These are phyloP conservation scores for Halcyon senegalensis DNA, from an alignment of 2,113 vertebrate species.

Conservation along the genomic window DNA sequence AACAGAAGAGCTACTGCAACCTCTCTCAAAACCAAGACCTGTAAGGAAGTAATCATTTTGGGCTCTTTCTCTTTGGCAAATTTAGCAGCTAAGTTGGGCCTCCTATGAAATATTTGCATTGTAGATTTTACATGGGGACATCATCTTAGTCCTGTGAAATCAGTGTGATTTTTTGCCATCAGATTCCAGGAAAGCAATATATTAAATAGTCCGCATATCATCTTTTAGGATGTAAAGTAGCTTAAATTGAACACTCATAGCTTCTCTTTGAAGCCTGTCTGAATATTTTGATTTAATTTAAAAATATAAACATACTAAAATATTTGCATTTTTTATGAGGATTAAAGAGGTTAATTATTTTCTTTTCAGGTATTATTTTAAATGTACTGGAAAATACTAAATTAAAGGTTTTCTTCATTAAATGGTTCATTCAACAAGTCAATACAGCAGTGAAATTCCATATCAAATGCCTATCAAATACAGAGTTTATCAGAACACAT, in stretches of 20 bases:
- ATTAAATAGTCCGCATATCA: neutral
- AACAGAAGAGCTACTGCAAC: neutral
- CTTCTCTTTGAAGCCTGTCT: neutral
- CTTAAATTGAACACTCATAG: neutral
- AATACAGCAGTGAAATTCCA: neutral
- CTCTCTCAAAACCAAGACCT: neutral
- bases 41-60: neutral
- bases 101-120: neutral
- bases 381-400: neutral
- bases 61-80: neutral
- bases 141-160: neutral
- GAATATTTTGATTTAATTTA: neutral
- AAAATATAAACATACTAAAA: neutral
- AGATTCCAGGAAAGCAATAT: neutral
- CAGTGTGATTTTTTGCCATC: neutral
- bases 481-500: neutral
- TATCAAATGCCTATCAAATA: neutral
- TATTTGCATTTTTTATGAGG: neutral
- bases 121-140: neutral
- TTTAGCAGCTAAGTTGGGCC: neutral
- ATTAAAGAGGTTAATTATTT: neutral
- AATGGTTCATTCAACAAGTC: neutral
- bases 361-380: neutral
- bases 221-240: neutral
- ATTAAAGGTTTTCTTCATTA: neutral